Conservation (phyloP, 2,113 vertebrate species). For the Aldabrachelys gigantea region DNA sequence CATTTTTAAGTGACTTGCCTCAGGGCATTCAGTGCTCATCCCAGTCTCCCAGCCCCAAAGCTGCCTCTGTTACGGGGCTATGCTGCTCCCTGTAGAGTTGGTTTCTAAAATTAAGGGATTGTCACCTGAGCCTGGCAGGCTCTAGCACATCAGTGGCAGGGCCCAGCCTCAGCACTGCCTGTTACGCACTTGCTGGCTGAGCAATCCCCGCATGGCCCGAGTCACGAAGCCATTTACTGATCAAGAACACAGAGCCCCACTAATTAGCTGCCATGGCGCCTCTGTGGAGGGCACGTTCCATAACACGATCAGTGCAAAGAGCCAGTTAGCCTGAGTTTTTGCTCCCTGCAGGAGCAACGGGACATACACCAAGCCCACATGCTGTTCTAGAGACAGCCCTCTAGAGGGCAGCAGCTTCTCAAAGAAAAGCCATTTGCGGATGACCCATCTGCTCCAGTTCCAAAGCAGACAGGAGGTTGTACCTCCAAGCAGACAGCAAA, state of each 20-base stretch:
- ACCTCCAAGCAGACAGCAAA: not conserved
- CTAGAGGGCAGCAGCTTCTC: conserved; percentile 46
- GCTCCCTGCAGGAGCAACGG: fast-evolving
- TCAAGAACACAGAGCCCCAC: not conserved
- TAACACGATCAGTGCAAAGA: too few relatives aligned
- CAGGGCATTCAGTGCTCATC: not conserved
- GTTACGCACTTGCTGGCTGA: too few relatives aligned
- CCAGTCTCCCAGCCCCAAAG: not conserved
- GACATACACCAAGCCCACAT: fast-evolving
- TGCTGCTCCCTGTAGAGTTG: not conserved
- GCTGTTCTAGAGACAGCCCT: not conserved
- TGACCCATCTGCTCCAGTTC: fast-evolving
- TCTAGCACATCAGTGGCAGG: fast-evolving
- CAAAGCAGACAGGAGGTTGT: not conserved
- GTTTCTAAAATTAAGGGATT: not conserved
- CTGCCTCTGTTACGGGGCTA: not conserved
- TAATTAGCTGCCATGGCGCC: not conserved
- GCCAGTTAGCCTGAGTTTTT: not conserved
- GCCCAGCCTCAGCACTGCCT: not conserved
- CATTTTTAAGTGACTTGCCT: not conserved
- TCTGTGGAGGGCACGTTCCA: not conserved
- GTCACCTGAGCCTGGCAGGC: not conserved
- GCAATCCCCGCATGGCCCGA: fast-evolving
- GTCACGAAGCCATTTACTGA: not conserved
- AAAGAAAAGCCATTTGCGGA: not conserved